Evolutionary conservation across 2,888 invertebrate genomes (phyloP).

Genomic region (Dysmachus trigonus): DNA sequence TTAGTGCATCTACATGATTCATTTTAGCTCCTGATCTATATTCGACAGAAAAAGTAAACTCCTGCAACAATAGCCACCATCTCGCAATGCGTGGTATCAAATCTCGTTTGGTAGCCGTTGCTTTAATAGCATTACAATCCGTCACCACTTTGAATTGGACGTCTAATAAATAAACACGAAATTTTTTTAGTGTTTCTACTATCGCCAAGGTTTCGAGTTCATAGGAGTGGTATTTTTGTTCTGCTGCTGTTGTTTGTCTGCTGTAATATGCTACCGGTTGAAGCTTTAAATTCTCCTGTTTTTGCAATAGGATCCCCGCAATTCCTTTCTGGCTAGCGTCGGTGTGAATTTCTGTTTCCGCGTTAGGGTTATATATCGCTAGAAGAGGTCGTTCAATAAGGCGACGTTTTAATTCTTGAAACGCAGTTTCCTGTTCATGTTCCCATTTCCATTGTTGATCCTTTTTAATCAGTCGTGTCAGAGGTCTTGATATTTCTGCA

Average conservation of each 20-base stretch:
- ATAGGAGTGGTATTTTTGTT: constrained; percentile 55
- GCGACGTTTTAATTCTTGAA: constrained; percentile 1
- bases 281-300: constrained; percentile 32
- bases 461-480: constrained; percentile 12
- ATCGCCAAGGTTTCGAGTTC: constrained; percentile 57
- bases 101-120: constrained; percentile 52
- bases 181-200: constrained; percentile 55
- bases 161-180: constrained; percentile 55
- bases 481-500: constrained; percentile 43
- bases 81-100: constrained; percentile 51
- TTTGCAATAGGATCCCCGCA: constrained; percentile 52
- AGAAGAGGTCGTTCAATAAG: constrained; percentile 49
- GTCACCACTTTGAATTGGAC: constrained; percentile 54
- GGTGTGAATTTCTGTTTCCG: constrained; percentile 52
- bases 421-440: constrained; percentile 44
- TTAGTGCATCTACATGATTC: constrained; percentile 50
- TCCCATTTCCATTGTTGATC: constrained; percentile 35
- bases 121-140: constrained; percentile 4
- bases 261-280: constrained; percentile 52
- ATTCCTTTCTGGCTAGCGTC: constrained; percentile 52
- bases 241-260: constrained; percentile 53
- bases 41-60: constrained; percentile 48
- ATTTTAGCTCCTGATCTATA: constrained; percentile 45
- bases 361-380: constrained; percentile 47
- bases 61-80: constrained; percentile 53